Percentiles rank a stretch among this genome's conserved stretches.
Evolutionary conservation across 2,888 invertebrate genomes (phyloP).

Genomic region (Agrochola macilenta): DNA sequence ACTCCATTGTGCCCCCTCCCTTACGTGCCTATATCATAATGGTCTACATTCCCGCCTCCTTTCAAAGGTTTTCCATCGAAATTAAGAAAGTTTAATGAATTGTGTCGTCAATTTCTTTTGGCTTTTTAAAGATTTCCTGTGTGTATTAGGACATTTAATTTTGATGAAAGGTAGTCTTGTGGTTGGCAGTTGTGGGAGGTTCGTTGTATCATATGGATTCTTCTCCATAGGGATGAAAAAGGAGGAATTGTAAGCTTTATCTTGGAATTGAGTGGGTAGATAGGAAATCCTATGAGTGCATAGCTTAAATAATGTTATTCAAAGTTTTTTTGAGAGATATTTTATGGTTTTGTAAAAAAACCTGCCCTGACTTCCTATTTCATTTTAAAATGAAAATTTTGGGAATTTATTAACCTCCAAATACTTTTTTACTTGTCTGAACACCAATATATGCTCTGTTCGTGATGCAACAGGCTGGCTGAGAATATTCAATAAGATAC

Average conservation of each 20-base stretch:
- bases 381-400: neutral
- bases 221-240: conserved; percentile 34
- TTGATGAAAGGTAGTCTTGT: conserved; percentile 46
- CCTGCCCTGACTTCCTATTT: neutral
- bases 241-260: neutral
- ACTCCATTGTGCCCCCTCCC: conserved; percentile 54
- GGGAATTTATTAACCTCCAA: neutral
- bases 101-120: conserved; percentile 52
- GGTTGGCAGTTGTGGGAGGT: neutral
- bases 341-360: neutral
- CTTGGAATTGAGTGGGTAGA: conserved; percentile 20
- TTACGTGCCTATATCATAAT: conserved; percentile 61
- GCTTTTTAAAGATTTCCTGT: conserved; percentile 56
- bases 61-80: conserved; percentile 68
- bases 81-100: conserved; percentile 77
- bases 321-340: neutral
- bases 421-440: neutral
- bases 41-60: conserved; percentile 62
- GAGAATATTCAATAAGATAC: too few species aligned
- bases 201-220: conserved; percentile 30
- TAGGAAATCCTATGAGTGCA: neutral
- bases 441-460: neutral
- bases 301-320: conserved; percentile 5
- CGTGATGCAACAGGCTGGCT: conserved; percentile 5
- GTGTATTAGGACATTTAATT: conserved; percentile 57